A percentile compares a stretch with the other conserved stretches of the same genome.
phyloP scores from a whole-genome alignment of 2,797 vertebrate genomes.

The Cetoscarus ocellatus region DNA sequence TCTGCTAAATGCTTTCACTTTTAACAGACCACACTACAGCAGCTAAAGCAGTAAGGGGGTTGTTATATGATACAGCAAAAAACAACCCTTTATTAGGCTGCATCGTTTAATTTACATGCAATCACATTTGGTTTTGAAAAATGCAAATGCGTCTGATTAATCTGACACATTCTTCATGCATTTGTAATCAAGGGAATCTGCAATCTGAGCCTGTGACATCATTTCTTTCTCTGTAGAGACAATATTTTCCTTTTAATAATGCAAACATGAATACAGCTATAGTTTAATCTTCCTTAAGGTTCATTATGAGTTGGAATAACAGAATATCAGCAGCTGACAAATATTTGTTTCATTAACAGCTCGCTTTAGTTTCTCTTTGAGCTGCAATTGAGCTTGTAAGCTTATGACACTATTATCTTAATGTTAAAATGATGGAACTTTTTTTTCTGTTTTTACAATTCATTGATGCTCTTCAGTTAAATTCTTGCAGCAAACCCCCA shows the following conservation, averaged over 20 bases:
- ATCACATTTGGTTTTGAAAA: conserved; percentile 38
- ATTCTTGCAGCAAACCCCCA: no score
- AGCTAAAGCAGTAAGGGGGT: conserved; percentile 31
- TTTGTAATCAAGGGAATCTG: conserved; percentile 41
- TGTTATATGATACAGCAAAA: conserved; percentile 30
- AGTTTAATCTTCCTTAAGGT: no score
- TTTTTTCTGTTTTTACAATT: no score
- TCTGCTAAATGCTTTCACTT: conserved; percentile 35
- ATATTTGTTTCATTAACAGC: no score
- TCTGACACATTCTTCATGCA: conserved; percentile 30
- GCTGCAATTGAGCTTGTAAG: no score
- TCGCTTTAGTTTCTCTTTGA: no score
- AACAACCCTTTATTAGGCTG: conserved; percentile 33
- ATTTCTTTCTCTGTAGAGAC: conserved; percentile 4
- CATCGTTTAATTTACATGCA: conserved; percentile 44
- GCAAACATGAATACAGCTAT: conserved; percentile 7
- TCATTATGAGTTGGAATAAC: no score
- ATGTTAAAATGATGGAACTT: no score
- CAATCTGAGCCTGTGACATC: conserved; percentile 19
- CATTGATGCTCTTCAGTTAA: no score
- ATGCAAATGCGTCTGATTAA: conserved; percentile 44
- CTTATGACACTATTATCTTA: no score
- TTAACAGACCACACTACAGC: conserved; percentile 27
- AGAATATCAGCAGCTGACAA: no score
- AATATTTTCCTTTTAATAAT: conserved; percentile 25